phyloP scores from a whole-genome alignment of 2,888 invertebrate genomes.

The Coelinius sp. region DNA sequence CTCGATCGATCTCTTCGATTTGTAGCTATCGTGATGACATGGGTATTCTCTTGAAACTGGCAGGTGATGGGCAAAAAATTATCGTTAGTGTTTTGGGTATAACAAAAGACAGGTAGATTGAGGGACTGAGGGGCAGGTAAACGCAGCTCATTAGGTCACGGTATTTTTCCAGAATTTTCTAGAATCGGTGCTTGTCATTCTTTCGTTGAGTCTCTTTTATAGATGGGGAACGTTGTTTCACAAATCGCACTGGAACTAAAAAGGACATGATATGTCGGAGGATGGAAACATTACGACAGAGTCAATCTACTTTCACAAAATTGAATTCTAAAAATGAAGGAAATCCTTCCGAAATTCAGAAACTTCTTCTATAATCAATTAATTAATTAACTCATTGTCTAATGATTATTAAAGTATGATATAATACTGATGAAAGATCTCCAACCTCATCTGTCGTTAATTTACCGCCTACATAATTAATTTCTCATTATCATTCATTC shows the following conservation, averaged over 20 bases:
- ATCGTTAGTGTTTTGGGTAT: neutral
- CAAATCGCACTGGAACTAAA: neutral
- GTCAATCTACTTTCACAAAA: too few relatives aligned
- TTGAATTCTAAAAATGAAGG: too few relatives aligned
- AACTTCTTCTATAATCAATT: neutral
- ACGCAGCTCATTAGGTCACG: conserved; percentile 19
- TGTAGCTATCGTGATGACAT: conserved; percentile 29
- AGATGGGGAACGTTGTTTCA: neutral
- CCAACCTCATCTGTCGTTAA: neutral
- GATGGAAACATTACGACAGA: too few relatives aligned
- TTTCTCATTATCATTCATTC: neutral
- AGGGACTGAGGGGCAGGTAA: neutral
- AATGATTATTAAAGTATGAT: too few relatives aligned
- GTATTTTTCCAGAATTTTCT: conserved; percentile 16
- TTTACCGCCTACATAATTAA: neutral
- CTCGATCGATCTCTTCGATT: conserved; percentile 24
- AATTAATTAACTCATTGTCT: neutral
- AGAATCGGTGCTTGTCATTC: neutral
- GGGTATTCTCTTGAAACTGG: conserved; percentile 13
- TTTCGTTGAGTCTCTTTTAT: neutral
- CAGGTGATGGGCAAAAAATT: conserved; percentile 24
- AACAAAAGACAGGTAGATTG: neutral
- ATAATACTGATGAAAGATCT: neutral
- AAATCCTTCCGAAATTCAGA: neutral
- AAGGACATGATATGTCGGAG: too few relatives aligned